phyloP scores from a whole-genome alignment of 2,797 vertebrate genomes.

The Schizothorax lantsangensis region DNA sequence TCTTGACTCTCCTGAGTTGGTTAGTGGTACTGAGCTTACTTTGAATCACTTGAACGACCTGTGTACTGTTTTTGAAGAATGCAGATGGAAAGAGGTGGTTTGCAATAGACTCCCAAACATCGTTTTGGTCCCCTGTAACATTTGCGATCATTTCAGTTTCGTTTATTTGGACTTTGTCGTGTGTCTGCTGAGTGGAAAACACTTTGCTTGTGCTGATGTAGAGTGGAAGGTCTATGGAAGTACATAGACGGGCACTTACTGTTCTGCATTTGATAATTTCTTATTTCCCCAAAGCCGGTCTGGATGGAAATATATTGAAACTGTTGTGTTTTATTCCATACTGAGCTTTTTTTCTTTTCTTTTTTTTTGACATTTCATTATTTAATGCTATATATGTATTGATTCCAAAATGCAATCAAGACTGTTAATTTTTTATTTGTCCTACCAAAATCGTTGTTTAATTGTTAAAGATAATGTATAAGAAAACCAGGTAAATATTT shows the following conservation, averaged over 20 bases:
- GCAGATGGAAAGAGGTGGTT: slow-evolving; percentile 70
- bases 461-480: slow-evolving; percentile 83
- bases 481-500: slow-evolving; percentile 81
- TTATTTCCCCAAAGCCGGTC: slow-evolving; percentile 76
- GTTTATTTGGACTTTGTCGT: slow-evolving; percentile 56
- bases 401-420: slow-evolving; percentile 87
- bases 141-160: slow-evolving; percentile 63
- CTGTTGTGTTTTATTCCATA: slow-evolving; percentile 77
- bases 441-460: slow-evolving; percentile 84
- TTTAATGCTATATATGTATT: slow-evolving; percentile 82
- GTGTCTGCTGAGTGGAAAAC: slow-evolving; percentile 78
- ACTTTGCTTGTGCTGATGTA: slow-evolving; percentile 74
- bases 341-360: slow-evolving; percentile 70
- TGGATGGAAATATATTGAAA: slow-evolving; percentile 80
- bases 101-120: slow-evolving; percentile 62
- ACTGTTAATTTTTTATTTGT: slow-evolving; percentile 88
- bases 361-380: slow-evolving; percentile 76
- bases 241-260: slow-evolving; percentile 85
- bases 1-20: slow-evolving; percentile 64
- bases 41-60: slow-evolving; percentile 78
- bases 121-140: slow-evolving; percentile 60
- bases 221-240: slow-evolving; percentile 80
- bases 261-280: slow-evolving; percentile 71
- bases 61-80: slow-evolving; percentile 65
- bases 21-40: slow-evolving; percentile 80